phyloP scores from a whole-genome alignment of 2,888 invertebrate species.

The Nesidiocoris tenuis region DNA sequence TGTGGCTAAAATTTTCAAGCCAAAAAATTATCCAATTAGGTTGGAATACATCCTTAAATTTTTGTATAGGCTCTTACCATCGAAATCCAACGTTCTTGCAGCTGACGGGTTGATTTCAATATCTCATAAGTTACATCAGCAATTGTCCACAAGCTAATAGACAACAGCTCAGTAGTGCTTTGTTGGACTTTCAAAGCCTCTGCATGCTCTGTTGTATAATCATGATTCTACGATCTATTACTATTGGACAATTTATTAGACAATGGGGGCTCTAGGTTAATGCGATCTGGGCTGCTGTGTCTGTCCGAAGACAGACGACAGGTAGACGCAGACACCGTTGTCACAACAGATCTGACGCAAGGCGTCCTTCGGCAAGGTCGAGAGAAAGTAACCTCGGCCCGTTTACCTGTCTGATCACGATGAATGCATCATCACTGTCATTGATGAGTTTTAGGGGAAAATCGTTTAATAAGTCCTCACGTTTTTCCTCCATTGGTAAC shows the following conservation, averaged over 20 bases:
- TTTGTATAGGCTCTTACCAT: too few relatives aligned
- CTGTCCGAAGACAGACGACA: background rate
- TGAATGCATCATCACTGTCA: background rate
- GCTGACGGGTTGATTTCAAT: too few relatives aligned
- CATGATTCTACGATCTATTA: background rate
- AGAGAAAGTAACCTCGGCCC: constrained; percentile 27
- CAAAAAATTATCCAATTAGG: too few relatives aligned
- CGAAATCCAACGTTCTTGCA: too few relatives aligned
- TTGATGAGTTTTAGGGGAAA: too few relatives aligned
- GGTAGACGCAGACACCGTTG: background rate
- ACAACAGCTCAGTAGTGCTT: too few relatives aligned
- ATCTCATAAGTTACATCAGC: too few relatives aligned
- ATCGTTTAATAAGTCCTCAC: too few relatives aligned
- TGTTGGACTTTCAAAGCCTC: background rate
- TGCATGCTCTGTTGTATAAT: background rate
- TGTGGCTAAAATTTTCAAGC: too few relatives aligned
- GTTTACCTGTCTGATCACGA: background rate
- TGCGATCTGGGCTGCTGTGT: background rate
- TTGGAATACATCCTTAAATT: too few relatives aligned
- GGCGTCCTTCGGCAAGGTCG: constrained; percentile 15
- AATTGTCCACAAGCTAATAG: too few relatives aligned
- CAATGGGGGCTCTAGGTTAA: background rate
- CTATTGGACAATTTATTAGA: background rate
- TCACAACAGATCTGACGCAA: background rate
- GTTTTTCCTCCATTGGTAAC: too few relatives aligned